A percentile compares a stretch with the other conserved stretches of the same genome.
Conservation (phyloP, 2,113 vertebrate genomes). For the Fulmarus glacialis region DNA sequence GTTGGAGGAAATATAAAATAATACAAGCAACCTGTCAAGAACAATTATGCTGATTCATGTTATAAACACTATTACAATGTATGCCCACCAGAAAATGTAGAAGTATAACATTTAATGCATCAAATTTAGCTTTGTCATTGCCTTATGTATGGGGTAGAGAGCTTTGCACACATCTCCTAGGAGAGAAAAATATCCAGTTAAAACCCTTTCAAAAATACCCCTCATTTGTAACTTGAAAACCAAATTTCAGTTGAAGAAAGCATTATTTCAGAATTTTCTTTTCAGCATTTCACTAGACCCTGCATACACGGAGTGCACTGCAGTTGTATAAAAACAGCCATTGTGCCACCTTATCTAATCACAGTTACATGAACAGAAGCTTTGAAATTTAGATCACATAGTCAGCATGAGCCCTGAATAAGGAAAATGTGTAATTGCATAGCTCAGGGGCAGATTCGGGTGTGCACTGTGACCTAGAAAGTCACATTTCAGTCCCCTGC, state of each 20-base stretch:
- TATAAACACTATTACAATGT: conserved; percentile 1
- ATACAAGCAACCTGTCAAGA: conserved; percentile 6
- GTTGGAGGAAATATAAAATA: conserved; percentile 12
- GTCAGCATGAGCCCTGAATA: conserved; percentile 26
- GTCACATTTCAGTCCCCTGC: neutral
- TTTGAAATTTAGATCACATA: conserved; percentile 45
- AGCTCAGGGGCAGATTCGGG: neutral
- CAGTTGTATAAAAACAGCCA: neutral
- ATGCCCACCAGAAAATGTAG: neutral
- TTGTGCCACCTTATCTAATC: conserved; percentile 27
- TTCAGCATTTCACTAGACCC: neutral
- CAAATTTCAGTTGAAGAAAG: neutral
- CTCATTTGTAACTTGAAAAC: neutral
- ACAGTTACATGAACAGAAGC: conserved; percentile 6
- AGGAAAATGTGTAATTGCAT: conserved; percentile 22
- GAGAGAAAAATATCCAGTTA: neutral
- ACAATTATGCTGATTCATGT: conserved; percentile 12
- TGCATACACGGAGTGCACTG: neutral
- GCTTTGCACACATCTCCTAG: neutral
- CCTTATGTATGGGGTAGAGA: neutral
- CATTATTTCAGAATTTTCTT: neutral
- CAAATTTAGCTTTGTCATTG: conserved; percentile 14
- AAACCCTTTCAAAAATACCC: neutral
- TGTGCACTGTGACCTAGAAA: conserved; percentile 36
- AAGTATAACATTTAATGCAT: neutral